Evolutionary conservation across 2,888 invertebrate genomes (phyloP).

Genomic region (Eugnorisma glareosa): DNA sequence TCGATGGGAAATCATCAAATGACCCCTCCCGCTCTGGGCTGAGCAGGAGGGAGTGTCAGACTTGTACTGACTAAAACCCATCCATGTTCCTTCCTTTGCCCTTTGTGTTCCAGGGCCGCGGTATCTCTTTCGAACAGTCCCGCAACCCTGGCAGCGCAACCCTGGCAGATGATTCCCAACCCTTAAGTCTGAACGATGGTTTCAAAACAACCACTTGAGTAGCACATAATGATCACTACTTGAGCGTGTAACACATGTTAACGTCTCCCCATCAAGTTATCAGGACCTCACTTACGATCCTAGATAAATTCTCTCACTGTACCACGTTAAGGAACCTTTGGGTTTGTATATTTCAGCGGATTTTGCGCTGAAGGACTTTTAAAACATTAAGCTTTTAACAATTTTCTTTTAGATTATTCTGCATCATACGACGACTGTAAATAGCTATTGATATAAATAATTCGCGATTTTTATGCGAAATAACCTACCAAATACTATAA

Average conservation of each 20-base stretch:
- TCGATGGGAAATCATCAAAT: no score
- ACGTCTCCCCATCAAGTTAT: conserved; percentile 66
- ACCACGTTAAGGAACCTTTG: conserved; percentile 35
- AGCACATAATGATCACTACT: conserved; percentile 66
- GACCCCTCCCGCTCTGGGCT: no score
- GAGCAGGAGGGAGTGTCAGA: no score
- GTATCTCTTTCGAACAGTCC: no score
- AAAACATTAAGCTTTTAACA: neutral
- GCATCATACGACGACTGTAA: neutral
- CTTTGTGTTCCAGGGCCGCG: no score
- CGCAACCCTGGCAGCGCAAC: no score
- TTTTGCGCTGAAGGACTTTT: conserved; percentile 41
- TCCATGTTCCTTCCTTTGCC: no score
- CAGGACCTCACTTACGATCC: conserved; percentile 62
- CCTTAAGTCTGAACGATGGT: conserved; percentile 51
- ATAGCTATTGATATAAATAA: neutral
- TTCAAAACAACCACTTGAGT: conserved; percentile 67
- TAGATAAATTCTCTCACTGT: conserved; percentile 63
- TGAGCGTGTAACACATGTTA: conserved; percentile 65
- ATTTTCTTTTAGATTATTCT: neutral
- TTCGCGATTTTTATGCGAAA: accelerated
- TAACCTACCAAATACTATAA: neutral
- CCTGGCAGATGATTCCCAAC: conserved; percentile 64
- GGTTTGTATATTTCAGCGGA: conserved; percentile 42
- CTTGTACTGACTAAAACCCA: no score